Conservation (phyloP, 2,888 invertebrate species). For the Nomada fabriciana region DNA sequence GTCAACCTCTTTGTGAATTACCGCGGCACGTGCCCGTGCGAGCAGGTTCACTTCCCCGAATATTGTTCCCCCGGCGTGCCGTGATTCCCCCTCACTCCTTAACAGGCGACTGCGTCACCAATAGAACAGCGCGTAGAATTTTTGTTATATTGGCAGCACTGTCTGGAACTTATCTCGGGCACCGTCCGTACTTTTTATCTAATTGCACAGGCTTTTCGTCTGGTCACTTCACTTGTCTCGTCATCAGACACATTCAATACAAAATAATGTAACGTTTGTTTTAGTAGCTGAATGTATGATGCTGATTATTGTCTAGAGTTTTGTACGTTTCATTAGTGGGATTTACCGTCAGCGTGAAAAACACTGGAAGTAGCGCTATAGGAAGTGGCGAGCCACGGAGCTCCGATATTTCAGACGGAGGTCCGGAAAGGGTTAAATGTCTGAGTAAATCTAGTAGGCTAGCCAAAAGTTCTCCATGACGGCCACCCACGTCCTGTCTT, state of each 20-base stretch:
- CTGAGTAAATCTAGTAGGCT: conserved; percentile 83
- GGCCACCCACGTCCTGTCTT: conserved; percentile 83
- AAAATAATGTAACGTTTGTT: no score
- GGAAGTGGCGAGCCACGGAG: conserved; percentile 84
- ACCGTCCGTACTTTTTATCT: no score
- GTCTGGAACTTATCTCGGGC: no score
- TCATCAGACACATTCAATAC: no score
- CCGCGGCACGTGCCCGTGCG: background rate
- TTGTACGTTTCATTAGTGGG: background rate
- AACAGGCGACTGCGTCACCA: no score
- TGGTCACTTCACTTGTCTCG: no score
- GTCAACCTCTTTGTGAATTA: background rate
- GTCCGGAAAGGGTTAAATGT: conserved; percentile 83
- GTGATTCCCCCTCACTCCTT: background rate
- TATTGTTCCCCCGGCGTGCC: background rate
- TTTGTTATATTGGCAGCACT: no score
- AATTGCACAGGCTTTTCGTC: no score
- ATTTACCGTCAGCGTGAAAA: conserved; percentile 84
- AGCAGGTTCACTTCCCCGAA: background rate
- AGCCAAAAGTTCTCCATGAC: conserved; percentile 82
- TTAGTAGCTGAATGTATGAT: no score
- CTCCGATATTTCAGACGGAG: conserved; percentile 85
- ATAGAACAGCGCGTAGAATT: no score
- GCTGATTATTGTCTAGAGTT: no score
- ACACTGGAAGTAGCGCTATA: conserved; percentile 84